Evolutionary conservation across 2,797 vertebrate species (phyloP).

Genomic region (Falco rusticolus): DNA sequence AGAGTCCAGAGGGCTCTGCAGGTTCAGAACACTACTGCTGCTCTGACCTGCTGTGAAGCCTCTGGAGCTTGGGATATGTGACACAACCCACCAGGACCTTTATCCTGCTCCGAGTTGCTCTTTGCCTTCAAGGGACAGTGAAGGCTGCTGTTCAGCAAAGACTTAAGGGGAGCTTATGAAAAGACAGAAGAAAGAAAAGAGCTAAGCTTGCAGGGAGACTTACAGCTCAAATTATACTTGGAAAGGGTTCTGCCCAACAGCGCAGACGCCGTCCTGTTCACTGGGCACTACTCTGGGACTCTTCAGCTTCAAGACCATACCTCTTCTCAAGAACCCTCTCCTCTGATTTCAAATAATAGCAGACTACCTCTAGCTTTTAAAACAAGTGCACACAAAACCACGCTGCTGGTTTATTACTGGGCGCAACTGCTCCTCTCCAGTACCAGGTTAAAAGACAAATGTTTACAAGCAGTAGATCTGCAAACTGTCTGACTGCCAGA

Average conservation of each 20-base stretch:
- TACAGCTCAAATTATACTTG: background rate
- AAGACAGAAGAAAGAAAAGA: background rate
- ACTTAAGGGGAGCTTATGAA: background rate
- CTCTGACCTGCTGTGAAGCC: background rate
- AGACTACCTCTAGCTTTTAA: background rate
- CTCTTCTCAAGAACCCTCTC: background rate
- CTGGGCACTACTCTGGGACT: background rate
- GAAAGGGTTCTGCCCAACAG: background rate
- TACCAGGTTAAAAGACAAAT: background rate
- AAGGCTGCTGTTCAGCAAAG: background rate
- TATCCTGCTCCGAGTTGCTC: background rate
- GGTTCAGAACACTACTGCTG: background rate
- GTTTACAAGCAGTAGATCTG: background rate
- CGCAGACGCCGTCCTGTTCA: background rate
- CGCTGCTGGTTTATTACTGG: background rate
- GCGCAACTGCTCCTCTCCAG: background rate
- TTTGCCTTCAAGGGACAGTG: background rate
- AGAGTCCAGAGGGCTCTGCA: background rate
- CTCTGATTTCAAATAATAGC: background rate
- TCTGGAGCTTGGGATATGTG: background rate
- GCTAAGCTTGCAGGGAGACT: background rate
- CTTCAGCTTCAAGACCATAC: background rate
- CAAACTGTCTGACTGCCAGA: background rate
- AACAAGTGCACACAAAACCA: background rate
- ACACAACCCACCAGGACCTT: background rate